phyloP scores from a whole-genome alignment of 2,113 vertebrate species.

The Lontra canadensis region DNA sequence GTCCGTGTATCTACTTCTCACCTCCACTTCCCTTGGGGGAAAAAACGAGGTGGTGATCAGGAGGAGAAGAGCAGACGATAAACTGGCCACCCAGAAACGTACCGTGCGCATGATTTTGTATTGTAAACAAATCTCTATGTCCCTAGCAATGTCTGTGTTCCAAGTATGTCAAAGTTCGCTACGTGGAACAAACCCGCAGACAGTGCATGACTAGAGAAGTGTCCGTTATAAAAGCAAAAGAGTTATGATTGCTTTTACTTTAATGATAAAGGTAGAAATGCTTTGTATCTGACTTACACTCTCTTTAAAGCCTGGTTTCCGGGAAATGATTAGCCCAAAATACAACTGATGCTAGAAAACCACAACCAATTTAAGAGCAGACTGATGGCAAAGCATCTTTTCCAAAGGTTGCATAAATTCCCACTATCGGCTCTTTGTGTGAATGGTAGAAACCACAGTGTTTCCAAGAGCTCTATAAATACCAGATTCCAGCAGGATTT shows the following conservation, averaged over 20 bases:
- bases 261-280: too few species aligned
- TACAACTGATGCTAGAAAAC: neutral
- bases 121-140: neutral
- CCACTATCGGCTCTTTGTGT: neutral
- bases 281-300: neutral
- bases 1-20: neutral
- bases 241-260: neutral
- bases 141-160: neutral
- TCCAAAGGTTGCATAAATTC: neutral
- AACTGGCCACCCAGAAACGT: neutral
- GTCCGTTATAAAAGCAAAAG: neutral
- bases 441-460: neutral
- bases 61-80: neutral
- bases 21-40: neutral
- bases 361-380: neutral
- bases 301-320: neutral
- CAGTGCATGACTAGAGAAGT: neutral
- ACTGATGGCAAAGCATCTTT: neutral
- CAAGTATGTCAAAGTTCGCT: neutral
- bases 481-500: neutral
- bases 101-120: neutral
- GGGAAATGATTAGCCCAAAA: neutral
- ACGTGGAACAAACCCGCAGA: neutral
- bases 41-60: neutral
- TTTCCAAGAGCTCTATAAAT: neutral